These are phyloP conservation scores for Semnornis frantzii DNA, from an alignment of 2,113 vertebrate genomes.

Conservation along the genomic window DNA sequence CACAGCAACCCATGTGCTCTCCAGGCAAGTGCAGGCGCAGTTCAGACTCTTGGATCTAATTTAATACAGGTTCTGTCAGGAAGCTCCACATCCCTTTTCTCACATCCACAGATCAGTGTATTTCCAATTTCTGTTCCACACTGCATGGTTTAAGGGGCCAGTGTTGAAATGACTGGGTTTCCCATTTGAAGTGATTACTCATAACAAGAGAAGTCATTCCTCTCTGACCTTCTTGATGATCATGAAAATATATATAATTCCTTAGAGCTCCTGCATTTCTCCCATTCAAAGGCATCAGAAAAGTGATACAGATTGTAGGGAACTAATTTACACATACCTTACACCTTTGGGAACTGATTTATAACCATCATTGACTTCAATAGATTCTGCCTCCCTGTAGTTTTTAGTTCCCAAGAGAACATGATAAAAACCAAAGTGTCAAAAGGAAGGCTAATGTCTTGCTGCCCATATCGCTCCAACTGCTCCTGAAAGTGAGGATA, in stretches of 20 bases:
- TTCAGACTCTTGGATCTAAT: not conserved
- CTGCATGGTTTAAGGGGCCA: not conserved
- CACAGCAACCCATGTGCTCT: rapidly evolving
- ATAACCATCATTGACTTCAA: not conserved
- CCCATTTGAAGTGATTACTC: not conserved
- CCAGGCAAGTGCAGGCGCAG: not conserved
- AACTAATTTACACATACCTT: not conserved
- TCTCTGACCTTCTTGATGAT: not conserved
- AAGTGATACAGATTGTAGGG: not conserved
- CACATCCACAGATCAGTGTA: not conserved
- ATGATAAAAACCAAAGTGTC: not conserved
- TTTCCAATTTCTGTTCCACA: not conserved
- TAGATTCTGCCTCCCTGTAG: not conserved
- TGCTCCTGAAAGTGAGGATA: not conserved
- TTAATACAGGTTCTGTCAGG: not conserved
- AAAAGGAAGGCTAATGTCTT: not conserved
- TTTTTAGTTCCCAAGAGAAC: not conserved
- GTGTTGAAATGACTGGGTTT: not conserved
- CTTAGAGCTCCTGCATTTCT: not conserved
- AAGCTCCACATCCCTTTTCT: not conserved
- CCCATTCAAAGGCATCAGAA: not conserved
- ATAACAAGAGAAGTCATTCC: not conserved
- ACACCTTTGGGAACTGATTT: constrained; percentile 5
- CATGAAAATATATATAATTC: not conserved
- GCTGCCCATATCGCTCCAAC: not conserved